Evolutionary conservation across 2,888 invertebrate genomes (phyloP), one percentile per base, ranked within the genome.

Genomic region (Hemistola chrysoprasaria): DNA sequence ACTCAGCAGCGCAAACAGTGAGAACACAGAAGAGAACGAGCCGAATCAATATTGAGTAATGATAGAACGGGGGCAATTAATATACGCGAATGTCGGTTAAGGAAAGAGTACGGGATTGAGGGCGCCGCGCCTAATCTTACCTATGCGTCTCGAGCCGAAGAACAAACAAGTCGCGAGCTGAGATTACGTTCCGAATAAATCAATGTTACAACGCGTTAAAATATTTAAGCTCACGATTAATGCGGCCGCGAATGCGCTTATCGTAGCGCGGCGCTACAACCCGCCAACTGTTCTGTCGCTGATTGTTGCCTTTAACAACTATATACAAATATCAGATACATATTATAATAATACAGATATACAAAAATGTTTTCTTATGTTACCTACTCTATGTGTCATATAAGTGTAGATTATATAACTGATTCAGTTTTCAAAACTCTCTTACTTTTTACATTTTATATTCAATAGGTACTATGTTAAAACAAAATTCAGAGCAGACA

Each of bases 161-260:
- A 80, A 86, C 86, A 87, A 88, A 88, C 87, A 88, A 81, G 78
- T 84, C 82, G 73, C 80, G 78, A 77, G 80, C 75, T 71, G 73
- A 83, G 87, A 87, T 87, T 87, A 86, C 76, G 77, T 71, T 75
- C 58, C 67, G 79, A 83, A 88, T 87, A 88, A 88, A 88, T 88
- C 87, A 87, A 86, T 87, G 86, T 84, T 86, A 81, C 84, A 80
- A 82, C 82, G 86, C 82, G 86, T 87, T 87, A 85, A 86, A 88
- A 87, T 86, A 85, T 88, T 86, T 84, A 87, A 87, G 83, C 82
- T 78, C 73, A 78, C 84, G 86, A 85, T 86, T 86, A 87, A 86
- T 86, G 84, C 74, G 62, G 69, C 70, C 67, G 75, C 65, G 72
- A 71, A 72, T 71, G 66, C 66, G 66, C 75, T 81, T 79, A 78